Percentiles rank a stretch among this genome's conserved stretches.
phyloP scores from a whole-genome alignment of 2,888 invertebrate genomes.

The Euspilapteryx auroguttella region DNA sequence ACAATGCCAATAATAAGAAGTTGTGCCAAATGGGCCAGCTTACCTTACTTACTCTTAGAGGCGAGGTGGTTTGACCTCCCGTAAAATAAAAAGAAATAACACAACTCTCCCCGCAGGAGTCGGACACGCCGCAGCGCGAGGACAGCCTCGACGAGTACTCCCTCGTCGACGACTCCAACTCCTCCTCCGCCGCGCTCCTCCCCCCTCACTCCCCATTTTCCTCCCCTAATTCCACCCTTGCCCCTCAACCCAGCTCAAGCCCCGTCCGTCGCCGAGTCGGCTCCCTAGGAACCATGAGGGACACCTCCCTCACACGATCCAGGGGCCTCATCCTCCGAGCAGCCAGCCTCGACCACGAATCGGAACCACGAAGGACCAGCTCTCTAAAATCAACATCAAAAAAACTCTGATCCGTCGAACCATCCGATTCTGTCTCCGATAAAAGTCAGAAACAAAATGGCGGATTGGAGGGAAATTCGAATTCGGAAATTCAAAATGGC shows the following conservation, averaged over 20 bases:
- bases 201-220: conserved; percentile 39
- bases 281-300: conserved; percentile 34
- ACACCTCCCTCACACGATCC: conserved; percentile 15
- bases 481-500: conserved; percentile 1
- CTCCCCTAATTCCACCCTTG: conserved; percentile 19
- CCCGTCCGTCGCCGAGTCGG: conserved; percentile 23
- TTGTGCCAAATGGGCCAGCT: too few relatives aligned
- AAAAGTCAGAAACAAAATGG: neutral
- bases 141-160: conserved; percentile 45
- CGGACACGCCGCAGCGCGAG: conserved; percentile 40
- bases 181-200: conserved; percentile 42
- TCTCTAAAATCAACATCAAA: conserved; percentile 46
- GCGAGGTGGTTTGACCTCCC: too few relatives aligned
- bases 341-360: conserved; percentile 45
- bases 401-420: conserved; percentile 51
- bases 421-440: conserved; percentile 14
- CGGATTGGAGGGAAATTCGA: conserved; percentile 12
- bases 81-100: too few relatives aligned
- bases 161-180: conserved; percentile 41
- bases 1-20: too few relatives aligned
- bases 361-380: conserved; percentile 21
- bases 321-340: conserved; percentile 47
- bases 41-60: too few relatives aligned
- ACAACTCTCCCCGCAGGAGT: too few relatives aligned
- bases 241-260: conserved; percentile 16